These are phyloP conservation scores for Acrobasis repandana DNA, from an alignment of 2,888 invertebrate species.

Conservation along the genomic window DNA sequence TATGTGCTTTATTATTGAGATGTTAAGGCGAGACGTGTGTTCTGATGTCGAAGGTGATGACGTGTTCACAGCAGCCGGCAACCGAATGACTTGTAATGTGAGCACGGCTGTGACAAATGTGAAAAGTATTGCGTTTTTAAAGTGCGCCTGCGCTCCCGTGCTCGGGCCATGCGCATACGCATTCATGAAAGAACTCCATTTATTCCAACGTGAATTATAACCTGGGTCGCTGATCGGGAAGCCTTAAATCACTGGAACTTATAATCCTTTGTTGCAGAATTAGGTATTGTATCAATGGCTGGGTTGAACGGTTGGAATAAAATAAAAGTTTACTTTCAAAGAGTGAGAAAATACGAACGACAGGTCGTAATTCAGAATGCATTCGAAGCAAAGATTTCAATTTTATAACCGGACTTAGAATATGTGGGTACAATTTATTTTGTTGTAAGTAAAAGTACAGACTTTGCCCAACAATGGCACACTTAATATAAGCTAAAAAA, in stretches of 20 bases:
- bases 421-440: too few relatives aligned
- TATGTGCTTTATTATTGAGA: conserved; percentile 4
- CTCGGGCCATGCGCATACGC: conserved; percentile 23
- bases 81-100: conserved; percentile 68
- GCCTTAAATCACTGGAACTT: conserved; percentile 24
- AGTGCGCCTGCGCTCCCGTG: conserved; percentile 39
- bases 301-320: conserved; percentile 6
- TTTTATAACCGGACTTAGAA: too few relatives aligned
- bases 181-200: conserved; percentile 30
- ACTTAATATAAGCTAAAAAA: too few relatives aligned
- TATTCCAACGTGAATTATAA: conserved; percentile 26
- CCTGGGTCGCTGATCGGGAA: conserved; percentile 25
- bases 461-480: too few relatives aligned
- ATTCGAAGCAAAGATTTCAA: too few relatives aligned
- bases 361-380: too few relatives aligned
- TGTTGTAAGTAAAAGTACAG: too few relatives aligned
- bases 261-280: conserved; percentile 20
- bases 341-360: too few relatives aligned
- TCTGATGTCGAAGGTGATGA: conserved; percentile 43
- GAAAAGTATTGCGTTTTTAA: conserved; percentile 62
- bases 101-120: conserved; percentile 69
- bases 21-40: neutral
- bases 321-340: conserved; percentile 38
- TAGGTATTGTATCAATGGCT: conserved; percentile 21
- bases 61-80: conserved; percentile 58